Evolutionary conservation across 2,797 vertebrate species (phyloP), one percentile per base, ranked within the genome.

Genomic region (Microhierax caerulescens): DNA sequence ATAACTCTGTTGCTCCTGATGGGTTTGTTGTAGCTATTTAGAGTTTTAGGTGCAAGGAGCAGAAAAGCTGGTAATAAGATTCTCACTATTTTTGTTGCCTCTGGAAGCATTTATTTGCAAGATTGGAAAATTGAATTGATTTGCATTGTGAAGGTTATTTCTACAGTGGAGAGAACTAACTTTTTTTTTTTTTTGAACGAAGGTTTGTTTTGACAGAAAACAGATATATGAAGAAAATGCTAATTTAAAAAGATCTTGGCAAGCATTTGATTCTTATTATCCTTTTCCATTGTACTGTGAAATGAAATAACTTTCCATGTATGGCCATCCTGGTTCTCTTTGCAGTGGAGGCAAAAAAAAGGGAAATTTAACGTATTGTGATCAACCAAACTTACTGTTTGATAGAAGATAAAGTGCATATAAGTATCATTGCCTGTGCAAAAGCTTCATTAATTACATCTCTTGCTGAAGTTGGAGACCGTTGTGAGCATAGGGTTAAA

Each of bases 121-220:
- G 81, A 57, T 75, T 91, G 76, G 51, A 65, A 53, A 91, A 94
- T 57, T 83, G 76, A 92, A 68, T 88, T 75, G 85, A 93, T 95
- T 93, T 83, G 78, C 75, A 59, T 90, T 45, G 30, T 61, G 88
- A 93, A 94, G 61, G 72, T 89, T 96, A 91, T 92, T 93, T 93
- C 78, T 93, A 19, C 47, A 30, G 77, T 60, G 56, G 78, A 59
- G 57, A 78, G 76, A 93, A 68, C 10, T 88, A 32, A 68, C 13
- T 13, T 6, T 13, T 39, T 64, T 90, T 83, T 53, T 28, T 13
- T 72, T 91, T 84, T 91, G 75, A 92, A 94, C 7, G 25, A 82
- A 76, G 74, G 41, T 50, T 95, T 94, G 91, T 93, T 95, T 94
- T 96, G 88, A 84, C 86, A 92, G 82, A 91, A 95, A 91, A 63